Conservation (phyloP, 2,797 vertebrate species). For the Platyrinchus mystaceus region DNA sequence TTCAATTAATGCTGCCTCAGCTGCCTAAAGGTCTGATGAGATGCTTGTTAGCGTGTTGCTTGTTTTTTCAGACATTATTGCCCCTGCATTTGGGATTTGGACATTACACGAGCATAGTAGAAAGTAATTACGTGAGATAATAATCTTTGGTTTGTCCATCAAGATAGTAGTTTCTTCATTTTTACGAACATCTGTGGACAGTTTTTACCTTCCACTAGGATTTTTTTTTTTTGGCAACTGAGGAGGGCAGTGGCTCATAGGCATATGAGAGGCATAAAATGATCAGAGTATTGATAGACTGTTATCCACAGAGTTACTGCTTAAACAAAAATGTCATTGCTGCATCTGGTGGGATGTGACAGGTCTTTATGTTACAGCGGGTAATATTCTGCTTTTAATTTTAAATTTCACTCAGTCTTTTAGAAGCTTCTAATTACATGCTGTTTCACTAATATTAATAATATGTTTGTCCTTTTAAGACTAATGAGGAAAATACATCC, state of each 20-base stretch:
- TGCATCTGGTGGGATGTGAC: not conserved
- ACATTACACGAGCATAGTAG: not conserved
- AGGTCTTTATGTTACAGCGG: not conserved
- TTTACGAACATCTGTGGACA: not conserved
- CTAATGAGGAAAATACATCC: constrained; percentile 47
- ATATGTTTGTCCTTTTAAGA: constrained; percentile 63
- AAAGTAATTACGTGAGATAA: not conserved
- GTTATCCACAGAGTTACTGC: not conserved
- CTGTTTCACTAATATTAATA: not conserved
- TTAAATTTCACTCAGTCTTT: not conserved
- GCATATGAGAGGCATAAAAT: not conserved
- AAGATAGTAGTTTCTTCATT: not conserved
- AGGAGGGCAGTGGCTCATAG: not conserved
- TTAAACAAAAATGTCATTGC: not conserved
- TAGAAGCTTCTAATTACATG: not conserved
- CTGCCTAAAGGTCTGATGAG: not conserved
- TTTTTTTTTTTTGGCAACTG: not conserved
- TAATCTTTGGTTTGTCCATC: not conserved
- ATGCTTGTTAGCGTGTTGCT: not conserved
- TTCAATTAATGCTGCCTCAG: not conserved
- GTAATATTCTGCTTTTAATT: not conserved
- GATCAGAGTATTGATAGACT: not conserved
- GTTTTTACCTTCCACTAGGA: not conserved
- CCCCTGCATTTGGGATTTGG: not conserved
- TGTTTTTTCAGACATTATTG: not conserved